Evolutionary conservation across 2,888 invertebrate genomes (phyloP).

Genomic region (Tolmerus cingulatus): DNA sequence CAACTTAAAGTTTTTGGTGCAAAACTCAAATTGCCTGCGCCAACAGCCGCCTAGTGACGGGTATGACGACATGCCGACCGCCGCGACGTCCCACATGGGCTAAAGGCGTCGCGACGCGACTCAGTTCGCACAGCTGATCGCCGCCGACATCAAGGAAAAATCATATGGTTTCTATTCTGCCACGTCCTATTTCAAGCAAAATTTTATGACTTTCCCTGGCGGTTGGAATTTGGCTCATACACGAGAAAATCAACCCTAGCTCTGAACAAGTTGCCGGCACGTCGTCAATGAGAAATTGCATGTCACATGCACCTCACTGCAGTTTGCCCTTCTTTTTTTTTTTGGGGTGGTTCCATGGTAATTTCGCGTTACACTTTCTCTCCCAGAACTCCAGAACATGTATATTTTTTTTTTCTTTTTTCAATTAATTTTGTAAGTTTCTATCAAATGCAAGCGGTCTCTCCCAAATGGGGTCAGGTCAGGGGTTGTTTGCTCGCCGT

Average conservation of each 20-base stretch:
- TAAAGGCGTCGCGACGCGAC: neutral
- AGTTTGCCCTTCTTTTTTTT: neutral
- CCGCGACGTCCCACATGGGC: neutral
- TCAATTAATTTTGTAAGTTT: constrained; percentile 15
- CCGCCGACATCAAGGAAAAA: constrained; percentile 7
- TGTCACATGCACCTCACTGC: neutral
- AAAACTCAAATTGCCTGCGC: constrained; percentile 44
- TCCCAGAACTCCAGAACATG: neutral
- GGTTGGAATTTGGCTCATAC: neutral
- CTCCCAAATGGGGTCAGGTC: neutral
- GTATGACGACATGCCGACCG: neutral
- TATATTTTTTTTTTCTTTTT: neutral
- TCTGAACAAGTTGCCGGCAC: neutral
- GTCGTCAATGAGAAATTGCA: neutral
- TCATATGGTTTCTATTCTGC: constrained; percentile 42
- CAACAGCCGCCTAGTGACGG: neutral
- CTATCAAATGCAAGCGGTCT: neutral
- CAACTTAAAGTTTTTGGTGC: neutral
- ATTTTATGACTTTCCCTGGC: neutral
- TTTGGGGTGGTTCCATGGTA: neutral
- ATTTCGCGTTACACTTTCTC: neutral
- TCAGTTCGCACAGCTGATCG: constrained; percentile 31
- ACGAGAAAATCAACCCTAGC: neutral
- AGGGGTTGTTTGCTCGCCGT: neutral
- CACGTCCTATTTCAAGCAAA: constrained; percentile 15